Conservation (phyloP, 2,797 vertebrate genomes). For the Myotis vivesi region DNA sequence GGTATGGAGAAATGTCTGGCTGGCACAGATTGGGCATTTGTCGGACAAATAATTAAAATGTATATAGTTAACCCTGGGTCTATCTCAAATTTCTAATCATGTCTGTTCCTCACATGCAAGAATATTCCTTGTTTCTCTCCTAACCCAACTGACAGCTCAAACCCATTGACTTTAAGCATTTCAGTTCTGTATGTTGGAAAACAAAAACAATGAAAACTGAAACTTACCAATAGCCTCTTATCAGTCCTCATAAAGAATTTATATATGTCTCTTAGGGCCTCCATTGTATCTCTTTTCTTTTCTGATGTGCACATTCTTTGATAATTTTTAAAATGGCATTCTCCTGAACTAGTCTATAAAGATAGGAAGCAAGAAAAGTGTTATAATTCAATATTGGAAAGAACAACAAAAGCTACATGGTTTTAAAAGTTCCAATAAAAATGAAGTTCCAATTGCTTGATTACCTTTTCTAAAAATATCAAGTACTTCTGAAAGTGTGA, state of each 20-base stretch:
- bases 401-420: neutral
- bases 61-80: neutral
- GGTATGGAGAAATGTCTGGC: neutral
- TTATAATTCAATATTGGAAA: neutral
- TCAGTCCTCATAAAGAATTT: conserved; percentile 89
- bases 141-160: neutral
- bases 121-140: neutral
- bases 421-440: neutral
- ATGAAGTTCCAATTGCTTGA: neutral
- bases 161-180: neutral
- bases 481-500: neutral
- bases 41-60: neutral
- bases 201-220: neutral
- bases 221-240: conserved; percentile 90
- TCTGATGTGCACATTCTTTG: conserved; percentile 84
- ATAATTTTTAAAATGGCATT: conserved; percentile 86
- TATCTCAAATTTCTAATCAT: neutral
- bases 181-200: neutral
- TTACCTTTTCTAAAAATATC: conserved; percentile 29
- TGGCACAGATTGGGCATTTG: neutral
- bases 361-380: neutral
- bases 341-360: conserved; percentile 86
- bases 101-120: neutral
- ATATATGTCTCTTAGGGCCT: conserved; percentile 87
- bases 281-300: conserved; percentile 76